A percentile compares a stretch with the other conserved stretches of the same genome.
These are phyloP conservation scores for Phrynocephalus vlangalii DNA, from an alignment of 2,797 vertebrate species.

Conservation along the genomic window DNA sequence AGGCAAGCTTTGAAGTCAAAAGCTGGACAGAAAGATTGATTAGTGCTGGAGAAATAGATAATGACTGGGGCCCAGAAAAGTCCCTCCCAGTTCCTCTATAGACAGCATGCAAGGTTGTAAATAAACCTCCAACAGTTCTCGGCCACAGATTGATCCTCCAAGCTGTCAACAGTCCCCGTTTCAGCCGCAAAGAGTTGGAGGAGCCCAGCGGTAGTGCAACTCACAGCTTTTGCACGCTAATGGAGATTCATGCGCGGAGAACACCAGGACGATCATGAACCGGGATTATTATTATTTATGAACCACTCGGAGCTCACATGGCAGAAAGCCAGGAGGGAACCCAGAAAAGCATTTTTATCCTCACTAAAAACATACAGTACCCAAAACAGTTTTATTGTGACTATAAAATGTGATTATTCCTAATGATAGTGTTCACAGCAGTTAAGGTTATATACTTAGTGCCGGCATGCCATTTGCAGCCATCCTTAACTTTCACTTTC, in stretches of 20 bases:
- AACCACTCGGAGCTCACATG: background rate
- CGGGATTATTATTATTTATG: constrained; percentile 13
- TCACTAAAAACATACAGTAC: constrained; percentile 21
- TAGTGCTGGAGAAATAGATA: no score
- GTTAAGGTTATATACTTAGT: constrained; percentile 11
- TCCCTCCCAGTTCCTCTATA: no score
- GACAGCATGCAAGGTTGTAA: no score
- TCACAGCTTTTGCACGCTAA: constrained; percentile 8
- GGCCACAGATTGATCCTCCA: no score
- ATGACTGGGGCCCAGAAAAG: no score
- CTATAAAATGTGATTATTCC: background rate
- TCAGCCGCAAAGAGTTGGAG: background rate
- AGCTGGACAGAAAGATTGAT: no score
- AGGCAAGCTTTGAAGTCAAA: no score
- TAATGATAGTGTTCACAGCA: background rate
- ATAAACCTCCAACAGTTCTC: no score
- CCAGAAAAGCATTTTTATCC: constrained; percentile 23
- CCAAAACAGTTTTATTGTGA: constrained; percentile 37
- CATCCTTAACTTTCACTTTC: background rate
- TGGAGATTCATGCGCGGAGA: constrained; percentile 35
- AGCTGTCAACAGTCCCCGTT: background rate
- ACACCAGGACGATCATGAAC: background rate
- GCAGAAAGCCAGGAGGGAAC: background rate
- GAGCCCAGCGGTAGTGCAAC: background rate
- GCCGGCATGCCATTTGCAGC: rapidly evolving